A percentile compares a stretch with the other conserved stretches of the same genome.
Evolutionary conservation across 2,888 invertebrate genomes (phyloP).

Genomic region (Nomada lathburiana): DNA sequence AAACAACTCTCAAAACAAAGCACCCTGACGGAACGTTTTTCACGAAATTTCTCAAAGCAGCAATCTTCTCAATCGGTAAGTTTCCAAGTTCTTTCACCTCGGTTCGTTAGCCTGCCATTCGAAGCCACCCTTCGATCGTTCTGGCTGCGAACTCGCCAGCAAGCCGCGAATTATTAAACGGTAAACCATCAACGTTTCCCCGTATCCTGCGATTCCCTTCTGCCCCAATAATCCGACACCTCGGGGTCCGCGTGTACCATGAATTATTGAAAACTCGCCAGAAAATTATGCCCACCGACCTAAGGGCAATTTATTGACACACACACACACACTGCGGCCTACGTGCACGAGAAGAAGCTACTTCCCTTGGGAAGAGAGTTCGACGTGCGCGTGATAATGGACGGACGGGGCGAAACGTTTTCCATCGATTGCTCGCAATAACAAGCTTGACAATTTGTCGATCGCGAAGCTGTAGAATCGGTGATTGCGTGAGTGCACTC

Average conservation of each 20-base stretch:
- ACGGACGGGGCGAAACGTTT: constrained; percentile 52
- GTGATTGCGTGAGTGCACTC: constrained; percentile 39
- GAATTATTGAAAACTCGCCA: constrained; percentile 67
- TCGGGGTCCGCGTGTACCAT: constrained; percentile 51
- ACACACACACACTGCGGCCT: background rate
- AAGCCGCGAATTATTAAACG: constrained; percentile 39
- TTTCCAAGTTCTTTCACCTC: constrained; percentile 6
- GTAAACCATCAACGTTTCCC: constrained; percentile 19
- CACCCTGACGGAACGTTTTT: no score
- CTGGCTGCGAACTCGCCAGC: background rate
- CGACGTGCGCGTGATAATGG: constrained; percentile 61
- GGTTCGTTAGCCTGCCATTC: constrained; percentile 4
- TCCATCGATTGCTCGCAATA: constrained; percentile 66
- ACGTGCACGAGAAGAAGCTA: constrained; percentile 6
- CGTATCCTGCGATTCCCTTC: constrained; percentile 36
- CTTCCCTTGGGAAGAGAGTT: constrained; percentile 39
- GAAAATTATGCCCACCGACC: constrained; percentile 64
- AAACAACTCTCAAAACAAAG: no score
- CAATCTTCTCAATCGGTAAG: background rate
- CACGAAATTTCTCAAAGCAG: no score
- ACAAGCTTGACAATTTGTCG: constrained; percentile 72
- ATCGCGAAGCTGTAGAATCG: constrained; percentile 26
- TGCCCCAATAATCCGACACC: constrained; percentile 50
- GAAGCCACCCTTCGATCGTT: background rate
- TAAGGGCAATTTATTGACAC: constrained; percentile 15